Conservation (phyloP, 2,113 vertebrate genomes). For the Elanoides forficatus region DNA sequence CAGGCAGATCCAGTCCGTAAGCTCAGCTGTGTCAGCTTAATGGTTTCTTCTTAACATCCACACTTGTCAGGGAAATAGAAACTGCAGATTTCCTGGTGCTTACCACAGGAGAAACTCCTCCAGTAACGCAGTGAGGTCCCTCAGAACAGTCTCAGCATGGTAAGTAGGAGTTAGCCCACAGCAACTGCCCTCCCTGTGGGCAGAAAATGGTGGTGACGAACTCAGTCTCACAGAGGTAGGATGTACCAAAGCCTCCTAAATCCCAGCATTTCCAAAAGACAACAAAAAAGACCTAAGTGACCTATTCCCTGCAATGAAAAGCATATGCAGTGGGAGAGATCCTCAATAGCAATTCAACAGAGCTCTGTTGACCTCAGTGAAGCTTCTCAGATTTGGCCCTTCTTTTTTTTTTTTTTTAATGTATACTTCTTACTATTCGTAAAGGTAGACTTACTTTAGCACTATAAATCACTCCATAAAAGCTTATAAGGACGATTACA, state of each 20-base stretch:
- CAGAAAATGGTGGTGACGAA: background rate
- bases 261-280: background rate
- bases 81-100: background rate
- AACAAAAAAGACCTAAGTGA: background rate
- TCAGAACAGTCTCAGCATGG: background rate
- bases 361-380: background rate
- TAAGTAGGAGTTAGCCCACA: background rate
- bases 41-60: background rate
- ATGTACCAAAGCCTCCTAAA: background rate
- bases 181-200: background rate
- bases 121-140: rapidly evolving
- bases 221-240: background rate
- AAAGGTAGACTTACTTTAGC: background rate
- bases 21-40: background rate
- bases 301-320: background rate
- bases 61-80: background rate
- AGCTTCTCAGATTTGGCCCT: background rate
- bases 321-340: background rate
- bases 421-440: background rate
- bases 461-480: background rate
- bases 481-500: background rate
- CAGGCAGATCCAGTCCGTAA: background rate
- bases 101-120: background rate
- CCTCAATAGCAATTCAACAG: background rate
- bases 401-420: background rate